Conservation (phyloP, 2,888 invertebrate species). For the Limnephilus auricula region DNA sequence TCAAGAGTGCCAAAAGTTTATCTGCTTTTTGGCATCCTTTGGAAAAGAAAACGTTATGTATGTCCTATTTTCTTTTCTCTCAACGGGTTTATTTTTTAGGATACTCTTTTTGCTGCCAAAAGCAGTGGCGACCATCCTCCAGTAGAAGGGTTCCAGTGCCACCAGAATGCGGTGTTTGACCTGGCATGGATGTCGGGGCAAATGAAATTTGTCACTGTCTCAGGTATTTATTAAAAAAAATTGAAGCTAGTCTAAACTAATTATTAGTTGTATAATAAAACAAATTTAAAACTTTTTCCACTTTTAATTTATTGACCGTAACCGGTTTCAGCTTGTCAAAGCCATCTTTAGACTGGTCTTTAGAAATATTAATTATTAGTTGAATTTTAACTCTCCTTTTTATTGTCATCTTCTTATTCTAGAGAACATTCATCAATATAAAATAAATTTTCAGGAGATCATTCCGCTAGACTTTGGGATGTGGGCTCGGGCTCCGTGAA, state of each 20-base stretch:
- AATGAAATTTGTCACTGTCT: constrained; percentile 89
- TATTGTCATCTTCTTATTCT: background rate
- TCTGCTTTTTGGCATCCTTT: no score
- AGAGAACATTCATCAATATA: background rate
- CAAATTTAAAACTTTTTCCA: no score
- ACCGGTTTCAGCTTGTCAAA: no score
- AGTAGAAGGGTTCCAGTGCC: constrained; percentile 79
- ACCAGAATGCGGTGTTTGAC: constrained; percentile 94
- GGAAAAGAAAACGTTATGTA: background rate
- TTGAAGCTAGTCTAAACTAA: background rate
- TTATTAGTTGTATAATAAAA: no score
- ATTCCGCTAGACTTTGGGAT: constrained; percentile 89
- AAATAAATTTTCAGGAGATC: constrained; percentile 79
- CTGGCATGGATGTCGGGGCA: constrained; percentile 89
- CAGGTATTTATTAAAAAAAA: constrained; percentile 73
- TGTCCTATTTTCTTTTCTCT: background rate
- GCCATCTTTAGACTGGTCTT: no score
- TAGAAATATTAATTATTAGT: no score
- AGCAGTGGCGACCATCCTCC: constrained; percentile 71
- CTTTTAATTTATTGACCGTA: no score
- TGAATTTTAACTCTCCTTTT: background rate
- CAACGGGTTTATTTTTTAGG: constrained; percentile 70
- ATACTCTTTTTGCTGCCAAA: constrained; percentile 72
- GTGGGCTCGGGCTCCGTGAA: constrained; percentile 77
- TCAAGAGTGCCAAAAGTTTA: no score